Percentiles rank a stretch among this genome's conserved stretches.
These are phyloP conservation scores for Chrysina gloriosa DNA, from an alignment of 2,888 invertebrate genomes.

Conservation along the genomic window DNA sequence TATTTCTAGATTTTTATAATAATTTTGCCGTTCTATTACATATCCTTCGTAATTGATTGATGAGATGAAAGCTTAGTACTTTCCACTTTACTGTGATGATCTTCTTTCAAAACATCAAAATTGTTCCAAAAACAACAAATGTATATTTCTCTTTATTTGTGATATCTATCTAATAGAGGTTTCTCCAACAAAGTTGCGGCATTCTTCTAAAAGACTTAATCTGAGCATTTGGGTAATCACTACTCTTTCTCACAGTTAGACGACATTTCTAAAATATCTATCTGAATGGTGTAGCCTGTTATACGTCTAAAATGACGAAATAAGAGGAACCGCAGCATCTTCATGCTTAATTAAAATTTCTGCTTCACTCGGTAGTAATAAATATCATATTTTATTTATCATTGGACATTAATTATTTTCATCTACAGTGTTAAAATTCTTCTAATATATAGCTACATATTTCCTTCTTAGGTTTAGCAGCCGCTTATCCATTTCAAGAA, in stretches of 20 bases:
- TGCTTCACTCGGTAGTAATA: neutral
- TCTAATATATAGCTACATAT: conserved; percentile 14
- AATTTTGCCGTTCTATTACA: too few species aligned
- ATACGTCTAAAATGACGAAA: conserved; percentile 5
- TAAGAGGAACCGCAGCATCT: neutral
- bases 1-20: too few species aligned
- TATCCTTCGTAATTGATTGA: too few species aligned
- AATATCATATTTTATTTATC: conserved; percentile 30
- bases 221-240: too few species aligned
- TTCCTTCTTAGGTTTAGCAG: neutral
- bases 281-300: neutral
- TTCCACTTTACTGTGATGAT: too few species aligned
- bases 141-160: too few species aligned
- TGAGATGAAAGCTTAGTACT: too few species aligned
- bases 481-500: neutral
- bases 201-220: too few species aligned
- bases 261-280: conserved; percentile 2
- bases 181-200: too few species aligned
- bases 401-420: conserved; percentile 23
- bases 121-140: too few species aligned
- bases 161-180: too few species aligned
- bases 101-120: too few species aligned
- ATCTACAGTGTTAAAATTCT: conserved; percentile 20
- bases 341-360: conserved; percentile 28
- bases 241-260: neutral